Evolutionary conservation across 2,113 vertebrate genomes (phyloP).

Genomic region (Trinectes maculatus): DNA sequence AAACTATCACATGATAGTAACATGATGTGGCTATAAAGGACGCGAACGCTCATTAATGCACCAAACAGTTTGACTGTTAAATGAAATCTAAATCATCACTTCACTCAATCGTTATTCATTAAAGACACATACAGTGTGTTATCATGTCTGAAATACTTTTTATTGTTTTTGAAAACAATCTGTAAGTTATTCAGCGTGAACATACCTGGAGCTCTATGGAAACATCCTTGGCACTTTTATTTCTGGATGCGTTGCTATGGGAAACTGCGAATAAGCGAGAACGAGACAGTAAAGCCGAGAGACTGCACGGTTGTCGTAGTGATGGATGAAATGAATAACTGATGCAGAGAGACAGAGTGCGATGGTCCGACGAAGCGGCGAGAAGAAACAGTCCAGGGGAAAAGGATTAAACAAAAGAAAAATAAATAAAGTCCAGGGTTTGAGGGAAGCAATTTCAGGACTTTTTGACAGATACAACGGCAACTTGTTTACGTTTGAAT

Average conservation of each 20-base stretch:
- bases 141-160: too few species aligned
- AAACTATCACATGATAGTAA: too few species aligned
- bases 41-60: too few species aligned
- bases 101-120: too few species aligned
- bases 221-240: conserved; percentile 2
- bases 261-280: conserved; percentile 21
- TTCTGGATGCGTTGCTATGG: background rate
- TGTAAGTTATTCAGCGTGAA: background rate
- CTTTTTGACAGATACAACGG: conserved; percentile 4
- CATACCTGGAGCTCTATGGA: background rate
- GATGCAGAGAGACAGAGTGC: conserved; percentile 26
- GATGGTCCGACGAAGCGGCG: conserved; percentile 4
- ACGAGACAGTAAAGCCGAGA: background rate
- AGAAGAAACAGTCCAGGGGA: background rate
- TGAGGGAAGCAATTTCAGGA: background rate
- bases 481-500: background rate
- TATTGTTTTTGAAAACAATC: background rate
- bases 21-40: too few species aligned
- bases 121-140: too few species aligned
- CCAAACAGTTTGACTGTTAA: too few species aligned
- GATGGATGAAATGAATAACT: conserved; percentile 23
- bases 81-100: too few species aligned
- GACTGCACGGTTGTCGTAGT: conserved; percentile 13
- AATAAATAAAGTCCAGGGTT: background rate
- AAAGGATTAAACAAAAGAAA: background rate